Evolutionary conservation across 2,888 invertebrate genomes (phyloP), one percentile per base, ranked within the genome.

Genomic region (Octonoba sinensis): DNA sequence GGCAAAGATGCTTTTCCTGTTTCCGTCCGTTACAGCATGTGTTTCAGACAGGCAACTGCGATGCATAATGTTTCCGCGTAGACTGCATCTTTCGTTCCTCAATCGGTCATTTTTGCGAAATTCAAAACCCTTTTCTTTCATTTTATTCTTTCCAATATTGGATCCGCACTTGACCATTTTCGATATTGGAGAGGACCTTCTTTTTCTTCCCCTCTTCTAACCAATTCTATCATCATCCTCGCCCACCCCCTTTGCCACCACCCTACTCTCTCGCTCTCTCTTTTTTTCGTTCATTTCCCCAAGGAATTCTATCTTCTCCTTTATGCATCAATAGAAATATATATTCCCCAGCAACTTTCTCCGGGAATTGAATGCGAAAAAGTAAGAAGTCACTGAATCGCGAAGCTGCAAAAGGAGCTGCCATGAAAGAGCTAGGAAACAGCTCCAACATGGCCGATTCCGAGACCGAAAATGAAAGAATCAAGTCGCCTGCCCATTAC

Each of bases 271-370:
- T 51, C 27, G 18, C 64, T 24, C 57, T 12, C 57, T 20, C 16
- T 6, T 24, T 65, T 56, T 56, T 56, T 56, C 27, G 56, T 20
- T 15, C 8, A 36, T 36, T 36, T 36, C 46, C 62, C 49, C 54
- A 60, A 54, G 69, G 76, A 77, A 77, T 77, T 77, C 76, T 77
- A 77, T 77, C 76, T 77, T 62, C 76, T 70, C 76, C 76, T 77
- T 70, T 77, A 77, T 77, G 76, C 76, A 77, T 77, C 76, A 77
- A 77, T 77, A 77, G 76, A 77, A 70, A 77, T 77, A 71, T 77
- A 77, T 77, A 77, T 77, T 77, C 77, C 71, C 54, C 60, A 64
- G 77, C 71, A 70, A 77, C 70, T 71, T 76, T 77, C 77, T 71
- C 62, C 77, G 62, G 47, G 71, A 77, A 77, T 71, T 71, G 77